Percentiles rank a stretch among this genome's conserved stretches.
phyloP scores from a whole-genome alignment of 2,888 invertebrate genomes.

The Rotaria sp. region DNA sequence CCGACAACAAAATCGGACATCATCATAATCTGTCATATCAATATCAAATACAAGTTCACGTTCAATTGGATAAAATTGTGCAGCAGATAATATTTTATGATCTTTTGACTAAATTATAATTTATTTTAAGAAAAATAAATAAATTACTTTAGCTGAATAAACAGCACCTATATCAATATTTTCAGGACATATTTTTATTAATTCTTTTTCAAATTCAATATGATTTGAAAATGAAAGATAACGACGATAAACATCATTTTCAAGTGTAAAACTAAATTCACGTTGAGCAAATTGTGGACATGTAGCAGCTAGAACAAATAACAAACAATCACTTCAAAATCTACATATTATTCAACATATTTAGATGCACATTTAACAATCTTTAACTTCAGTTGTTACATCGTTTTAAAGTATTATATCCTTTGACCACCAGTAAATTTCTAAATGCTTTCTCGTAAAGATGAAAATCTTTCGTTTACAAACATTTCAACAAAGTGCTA shows the following conservation, averaged over 20 bases:
- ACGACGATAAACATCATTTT: constrained; percentile 59
- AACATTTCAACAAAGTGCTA: too few relatives aligned
- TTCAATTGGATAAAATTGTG: constrained; percentile 62
- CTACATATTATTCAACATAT: too few relatives aligned
- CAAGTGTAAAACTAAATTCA: constrained; percentile 37
- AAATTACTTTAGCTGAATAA: constrained; percentile 57
- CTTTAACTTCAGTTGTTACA: too few relatives aligned
- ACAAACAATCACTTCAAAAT: too few relatives aligned
- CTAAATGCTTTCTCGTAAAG: too few relatives aligned
- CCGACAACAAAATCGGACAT: constrained; percentile 75
- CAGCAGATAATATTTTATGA: constrained; percentile 42
- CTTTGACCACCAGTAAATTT: too few relatives aligned
- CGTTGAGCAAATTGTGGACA: constrained; percentile 30
- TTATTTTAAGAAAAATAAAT: background rate
- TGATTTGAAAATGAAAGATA: constrained; percentile 75
- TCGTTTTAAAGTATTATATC: too few relatives aligned
- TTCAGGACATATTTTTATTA: constrained; percentile 72
- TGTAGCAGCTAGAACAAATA: constrained; percentile 36
- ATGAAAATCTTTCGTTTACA: too few relatives aligned
- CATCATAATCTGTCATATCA: constrained; percentile 98
- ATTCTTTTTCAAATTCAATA: constrained; percentile 71
- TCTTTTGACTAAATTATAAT: constrained; percentile 59
- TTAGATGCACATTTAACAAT: too few relatives aligned
- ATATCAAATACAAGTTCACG: constrained; percentile 97
- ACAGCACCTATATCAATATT: constrained; percentile 96